Evolutionary conservation across 2,113 vertebrate genomes (phyloP).

Genomic region (Boleophthalmus pectinirostris): DNA sequence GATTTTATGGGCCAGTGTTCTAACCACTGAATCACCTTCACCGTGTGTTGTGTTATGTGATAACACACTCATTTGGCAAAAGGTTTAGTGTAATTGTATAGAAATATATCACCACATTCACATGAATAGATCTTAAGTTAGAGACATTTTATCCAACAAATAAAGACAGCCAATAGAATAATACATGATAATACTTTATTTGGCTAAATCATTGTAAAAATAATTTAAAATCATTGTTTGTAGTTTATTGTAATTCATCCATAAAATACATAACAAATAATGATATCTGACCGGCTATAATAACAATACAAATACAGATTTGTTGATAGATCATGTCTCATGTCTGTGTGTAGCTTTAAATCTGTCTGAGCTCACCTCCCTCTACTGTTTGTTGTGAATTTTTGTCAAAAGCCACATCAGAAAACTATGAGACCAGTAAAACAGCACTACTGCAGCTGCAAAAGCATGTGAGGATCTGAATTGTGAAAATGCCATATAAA

Average conservation of each 20-base stretch:
- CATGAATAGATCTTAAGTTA: too few relatives aligned
- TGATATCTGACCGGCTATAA: constrained; percentile 11
- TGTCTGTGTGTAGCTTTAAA: constrained; percentile 20
- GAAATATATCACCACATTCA: not conserved
- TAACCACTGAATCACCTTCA: not conserved
- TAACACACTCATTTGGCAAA: not conserved
- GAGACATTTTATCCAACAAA: not conserved
- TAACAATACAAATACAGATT: not conserved
- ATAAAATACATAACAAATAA: not conserved
- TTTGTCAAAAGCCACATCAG: constrained; percentile 3
- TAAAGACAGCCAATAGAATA: not conserved
- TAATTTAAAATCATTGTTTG: not conserved
- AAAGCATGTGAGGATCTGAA: not conserved
- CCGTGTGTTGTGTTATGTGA: not conserved
- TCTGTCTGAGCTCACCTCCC: not conserved
- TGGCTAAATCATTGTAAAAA: not conserved
- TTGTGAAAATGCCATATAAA: not conserved
- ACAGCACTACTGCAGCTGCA: constrained; percentile 4
- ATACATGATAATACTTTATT: not conserved
- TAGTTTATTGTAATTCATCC: not conserved
- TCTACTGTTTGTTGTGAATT: constrained; percentile 5
- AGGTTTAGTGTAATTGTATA: not conserved
- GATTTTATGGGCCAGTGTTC: not conserved
- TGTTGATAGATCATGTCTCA: not conserved
- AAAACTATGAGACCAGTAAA: constrained; percentile 9